Percentiles rank a stretch among this genome's conserved stretches.
These are phyloP conservation scores for Rafetus swinhoei DNA, from an alignment of 2,113 vertebrate species.

Conservation along the genomic window DNA sequence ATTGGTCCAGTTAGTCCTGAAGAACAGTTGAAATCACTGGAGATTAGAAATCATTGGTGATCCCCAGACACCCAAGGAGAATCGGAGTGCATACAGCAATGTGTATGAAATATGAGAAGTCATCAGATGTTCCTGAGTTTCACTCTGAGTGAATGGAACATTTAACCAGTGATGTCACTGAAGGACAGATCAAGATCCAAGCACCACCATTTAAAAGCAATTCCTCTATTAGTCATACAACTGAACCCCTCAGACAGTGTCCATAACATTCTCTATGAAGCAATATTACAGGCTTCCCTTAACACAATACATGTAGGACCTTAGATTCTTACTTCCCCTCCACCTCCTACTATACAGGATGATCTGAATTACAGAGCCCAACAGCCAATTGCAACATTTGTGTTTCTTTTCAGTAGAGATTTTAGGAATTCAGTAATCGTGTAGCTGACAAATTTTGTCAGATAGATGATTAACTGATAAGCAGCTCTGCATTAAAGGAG, in stretches of 20 bases:
- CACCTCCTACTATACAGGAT: background rate
- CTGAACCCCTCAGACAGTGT: background rate
- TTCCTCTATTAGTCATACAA: background rate
- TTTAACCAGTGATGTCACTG: background rate
- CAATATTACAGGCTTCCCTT: background rate
- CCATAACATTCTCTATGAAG: background rate
- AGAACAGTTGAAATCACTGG: too few relatives aligned
- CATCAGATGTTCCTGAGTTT: background rate
- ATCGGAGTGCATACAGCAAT: too few relatives aligned
- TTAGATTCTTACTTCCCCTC: background rate
- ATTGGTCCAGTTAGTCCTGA: background rate
- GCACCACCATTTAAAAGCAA: background rate
- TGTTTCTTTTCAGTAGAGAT: background rate
- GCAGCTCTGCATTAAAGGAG: too few relatives aligned
- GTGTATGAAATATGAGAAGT: rapidly evolving
- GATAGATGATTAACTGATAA: too few relatives aligned
- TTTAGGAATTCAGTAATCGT: too few relatives aligned
- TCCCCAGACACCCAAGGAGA: background rate
- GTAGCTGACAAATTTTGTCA: too few relatives aligned
- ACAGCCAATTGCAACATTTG: background rate
- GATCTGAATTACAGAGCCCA: background rate
- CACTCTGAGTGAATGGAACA: background rate
- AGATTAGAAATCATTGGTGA: too few relatives aligned
- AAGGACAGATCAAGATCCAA: background rate
- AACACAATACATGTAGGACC: background rate